A percentile compares a stretch with the other conserved stretches of the same genome.
Evolutionary conservation across 1,140 invertebrate species (phyloP).

Genomic region (Drosophila arawakana): DNA sequence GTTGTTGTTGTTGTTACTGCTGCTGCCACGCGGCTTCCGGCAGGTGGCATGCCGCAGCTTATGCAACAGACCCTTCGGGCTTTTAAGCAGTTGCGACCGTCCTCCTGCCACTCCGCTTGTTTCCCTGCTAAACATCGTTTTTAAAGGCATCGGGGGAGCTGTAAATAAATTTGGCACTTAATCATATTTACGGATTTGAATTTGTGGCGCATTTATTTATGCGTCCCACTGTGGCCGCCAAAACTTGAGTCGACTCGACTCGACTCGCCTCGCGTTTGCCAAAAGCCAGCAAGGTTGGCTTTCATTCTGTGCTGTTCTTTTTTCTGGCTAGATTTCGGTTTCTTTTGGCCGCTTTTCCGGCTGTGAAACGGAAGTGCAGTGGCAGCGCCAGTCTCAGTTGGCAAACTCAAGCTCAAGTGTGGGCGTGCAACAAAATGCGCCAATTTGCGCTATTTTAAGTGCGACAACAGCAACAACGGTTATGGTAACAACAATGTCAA

Average conservation of each 20-base stretch:
- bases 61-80: constrained; percentile 31
- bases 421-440: constrained; percentile 43
- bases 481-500: constrained; percentile 20
- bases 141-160: constrained; percentile 70
- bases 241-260: constrained; percentile 12
- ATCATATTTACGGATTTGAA: constrained; percentile 78
- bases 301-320: too few relatives aligned
- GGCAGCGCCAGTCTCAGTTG: not conserved
- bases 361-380: constrained; percentile 28
- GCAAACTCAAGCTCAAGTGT: constrained; percentile 28
- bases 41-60: constrained; percentile 45
- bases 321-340: constrained; percentile 28
- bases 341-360: constrained; percentile 32
- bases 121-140: not conserved
- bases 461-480: constrained; percentile 26
- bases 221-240: constrained; percentile 67
- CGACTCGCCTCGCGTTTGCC: not conserved
- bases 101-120: not conserved
- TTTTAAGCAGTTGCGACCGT: constrained; percentile 31
- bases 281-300: too few relatives aligned
- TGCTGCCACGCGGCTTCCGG: constrained; percentile 51
- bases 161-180: constrained; percentile 82
- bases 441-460: constrained; percentile 56
- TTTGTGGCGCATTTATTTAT: constrained; percentile 79
- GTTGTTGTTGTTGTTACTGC: constrained; percentile 1